Percentiles rank a stretch among this genome's conserved stretches.
phyloP scores from a whole-genome alignment of 2,113 vertebrate species.

The Phyllostomus hastatus region DNA sequence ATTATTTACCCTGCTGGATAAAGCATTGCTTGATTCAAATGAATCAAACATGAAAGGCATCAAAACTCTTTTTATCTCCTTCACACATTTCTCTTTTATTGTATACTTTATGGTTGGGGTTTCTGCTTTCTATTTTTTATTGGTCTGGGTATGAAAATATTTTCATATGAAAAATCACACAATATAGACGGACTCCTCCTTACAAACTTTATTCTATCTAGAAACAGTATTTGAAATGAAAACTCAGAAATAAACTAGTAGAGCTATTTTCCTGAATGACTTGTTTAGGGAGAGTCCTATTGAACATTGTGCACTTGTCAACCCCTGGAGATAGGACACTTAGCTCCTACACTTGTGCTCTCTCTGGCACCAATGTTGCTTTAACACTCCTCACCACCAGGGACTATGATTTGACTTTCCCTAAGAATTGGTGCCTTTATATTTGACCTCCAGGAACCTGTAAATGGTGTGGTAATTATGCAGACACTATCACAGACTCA shows the following conservation, averaged over 20 bases:
- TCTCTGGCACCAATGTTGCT: background rate
- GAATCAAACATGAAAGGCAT: constrained; percentile 68
- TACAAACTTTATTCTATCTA: background rate
- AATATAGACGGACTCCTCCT: background rate
- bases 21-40: constrained; percentile 73
- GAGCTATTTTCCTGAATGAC: background rate
- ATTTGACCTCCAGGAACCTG: background rate
- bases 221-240: background rate
- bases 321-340: background rate
- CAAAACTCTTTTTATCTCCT: constrained; percentile 45
- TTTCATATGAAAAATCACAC: constrained; percentile 7
- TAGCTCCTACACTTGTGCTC: background rate
- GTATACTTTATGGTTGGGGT: constrained; percentile 12
- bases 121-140: constrained; percentile 2
- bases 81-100: constrained; percentile 45
- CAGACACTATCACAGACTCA: background rate
- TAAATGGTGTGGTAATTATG: accelerated
- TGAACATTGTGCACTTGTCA: background rate
- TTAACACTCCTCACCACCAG: background rate
- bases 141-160: constrained; percentile 53
- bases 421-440: background rate
- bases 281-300: background rate
- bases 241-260: background rate
- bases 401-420: background rate
- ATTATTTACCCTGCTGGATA: constrained; percentile 64